Evolutionary conservation across 2,113 vertebrate species (phyloP).

Genomic region (Melierax canorus): DNA sequence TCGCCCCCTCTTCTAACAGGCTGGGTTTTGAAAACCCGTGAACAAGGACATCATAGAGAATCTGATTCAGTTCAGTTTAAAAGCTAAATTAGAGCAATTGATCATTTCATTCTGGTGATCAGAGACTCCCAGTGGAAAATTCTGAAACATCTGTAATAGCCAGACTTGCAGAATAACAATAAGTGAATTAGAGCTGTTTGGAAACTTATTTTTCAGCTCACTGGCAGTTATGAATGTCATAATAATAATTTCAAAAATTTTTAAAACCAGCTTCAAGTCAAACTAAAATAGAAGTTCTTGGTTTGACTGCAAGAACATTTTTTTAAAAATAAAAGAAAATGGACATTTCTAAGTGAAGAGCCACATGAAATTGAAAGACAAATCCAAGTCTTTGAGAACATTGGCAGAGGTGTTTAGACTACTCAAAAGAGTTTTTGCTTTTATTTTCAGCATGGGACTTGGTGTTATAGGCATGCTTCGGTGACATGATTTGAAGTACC

Average conservation of each 20-base stretch:
- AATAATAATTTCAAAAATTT: not conserved
- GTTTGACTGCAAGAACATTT: not conserved
- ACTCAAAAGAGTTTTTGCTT: not conserved
- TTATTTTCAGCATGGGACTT: not conserved
- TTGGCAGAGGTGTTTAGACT: not conserved
- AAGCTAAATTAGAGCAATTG: constrained; percentile 11
- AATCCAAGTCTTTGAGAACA: not conserved
- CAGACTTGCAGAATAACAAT: not conserved
- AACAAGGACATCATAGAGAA: not conserved
- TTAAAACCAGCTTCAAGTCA: not conserved
- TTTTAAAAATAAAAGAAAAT: not conserved
- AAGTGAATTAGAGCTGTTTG: not conserved
- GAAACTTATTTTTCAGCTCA: not conserved
- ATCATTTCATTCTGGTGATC: not conserved
- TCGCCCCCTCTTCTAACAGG: not conserved
- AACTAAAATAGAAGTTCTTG: not conserved
- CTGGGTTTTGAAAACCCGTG: not conserved
- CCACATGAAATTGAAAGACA: not conserved
- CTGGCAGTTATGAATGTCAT: not conserved
- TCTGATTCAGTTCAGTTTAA: not conserved
- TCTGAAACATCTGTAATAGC: not conserved
- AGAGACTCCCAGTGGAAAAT: not conserved
- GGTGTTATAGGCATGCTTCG: not conserved
- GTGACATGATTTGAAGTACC: not conserved
- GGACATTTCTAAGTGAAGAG: not conserved